Base-by-base conservation (phyloP, 2,888 invertebrate species). In the Dryobota labecula region DNA sequence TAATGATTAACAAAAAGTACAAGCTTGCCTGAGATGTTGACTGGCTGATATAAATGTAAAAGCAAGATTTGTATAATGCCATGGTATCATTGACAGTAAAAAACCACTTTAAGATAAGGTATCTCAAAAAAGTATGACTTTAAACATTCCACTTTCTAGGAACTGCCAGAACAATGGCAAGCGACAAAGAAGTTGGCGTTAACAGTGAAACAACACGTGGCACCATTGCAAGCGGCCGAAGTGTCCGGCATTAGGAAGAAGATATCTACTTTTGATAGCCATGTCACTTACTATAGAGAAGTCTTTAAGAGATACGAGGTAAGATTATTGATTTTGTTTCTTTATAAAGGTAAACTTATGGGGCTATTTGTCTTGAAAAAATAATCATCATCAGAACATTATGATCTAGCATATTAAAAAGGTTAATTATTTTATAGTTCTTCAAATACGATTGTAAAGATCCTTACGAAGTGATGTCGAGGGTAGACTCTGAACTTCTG, bases 131-230 rank as follows among this genome's bases (percentile, higher is more conserved):
- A 43, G 2, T n/a, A n/a, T n/a, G 7, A 2, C 18, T 13, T 11
- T 0, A 43, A 20, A 5, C 3, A 15, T 18, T 20, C 0, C 1
- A 71, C 27, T 67, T 85, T 90, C 33, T 96, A 98, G 97, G 99
- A 99, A 93, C 93, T 99, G 68, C 99, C 99, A 18, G 99, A 99
- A 90, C 98, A 99, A 92, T 99, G 99, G 99, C 98, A 97, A 86
- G 98, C 98, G 83, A 99, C 99, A 0, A 99, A 99, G 92, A 99
- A 99, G 94, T 97, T 99, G 72, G 98, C 99, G 0, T 94, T 98
- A 33, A 98, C 98, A 49, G 98, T 99, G 6, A 99, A 99, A 90
- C 99, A 99, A 91, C 98, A 98, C 93, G 99, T 99, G 38, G 99
- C 99, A 9, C 99, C 99, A 0, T 93, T 99, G 51, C 99, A 99